Base-by-base conservation (phyloP, 2,888 invertebrate genomes). In the Adelognathus sp. region DNA sequence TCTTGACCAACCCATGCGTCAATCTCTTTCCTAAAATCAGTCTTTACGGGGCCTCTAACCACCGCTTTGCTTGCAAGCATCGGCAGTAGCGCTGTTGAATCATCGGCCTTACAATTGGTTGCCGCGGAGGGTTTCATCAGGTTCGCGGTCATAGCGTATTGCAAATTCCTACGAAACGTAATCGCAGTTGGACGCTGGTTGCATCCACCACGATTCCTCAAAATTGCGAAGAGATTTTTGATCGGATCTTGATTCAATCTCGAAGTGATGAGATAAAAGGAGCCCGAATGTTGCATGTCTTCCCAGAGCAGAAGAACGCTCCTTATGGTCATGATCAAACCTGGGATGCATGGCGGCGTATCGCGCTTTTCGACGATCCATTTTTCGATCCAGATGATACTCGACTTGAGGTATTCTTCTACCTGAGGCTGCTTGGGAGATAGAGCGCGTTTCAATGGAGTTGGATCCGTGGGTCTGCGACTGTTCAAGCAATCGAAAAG, bases 271-370 rank as follows among this genome's bases (percentile, higher is more conserved):
- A 79, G 21, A 64, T 79, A 83, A 6, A 36, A 24, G 14, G 46
- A 54, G 3, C 66, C 72, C 31, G 70, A 27, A 6, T 16, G 5
- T 41, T 69, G 52, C 46, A 81, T 27, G 9, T 71, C 75, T 14
- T 81, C 66, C 79, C 75, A 83, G 24, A 78, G 66, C 39, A 66
- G 36, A n/a, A 81, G 56, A n/a, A 76, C 50, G 50, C 81, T 73
- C 21, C 81, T 83, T 6, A 87, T 80, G 1, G 81, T 83, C 67
- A 84, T 76, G 7, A 67, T 33, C 50, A 86, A 76, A n/a, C 83
- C 83, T 11, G 71, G 41, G 58, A 86, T 83, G 31, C 85, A 87
- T 9, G 83, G 80, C 27, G 83, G 83, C 21, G 72, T n/a, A 9
- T 54, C 16, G 56, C 70, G 18, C 31, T 77, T 67, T 16, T 64